Evolutionary conservation across 2,797 vertebrate genomes (phyloP).

Genomic region (Jordanella pulchra): DNA sequence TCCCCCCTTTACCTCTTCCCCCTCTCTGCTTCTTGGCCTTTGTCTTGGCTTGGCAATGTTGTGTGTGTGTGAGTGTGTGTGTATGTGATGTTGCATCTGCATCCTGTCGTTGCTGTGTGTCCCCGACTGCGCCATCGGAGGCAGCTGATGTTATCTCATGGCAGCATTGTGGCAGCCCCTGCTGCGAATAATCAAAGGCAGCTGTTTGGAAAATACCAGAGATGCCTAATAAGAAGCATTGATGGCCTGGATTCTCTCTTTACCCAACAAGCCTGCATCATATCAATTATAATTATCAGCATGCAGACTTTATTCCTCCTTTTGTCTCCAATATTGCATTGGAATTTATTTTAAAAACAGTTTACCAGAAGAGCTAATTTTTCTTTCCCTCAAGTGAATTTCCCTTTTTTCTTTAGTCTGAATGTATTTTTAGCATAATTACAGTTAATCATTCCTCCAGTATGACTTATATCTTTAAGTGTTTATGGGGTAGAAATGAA

Average conservation of each 20-base stretch:
- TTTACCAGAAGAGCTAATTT: slow-evolving; percentile 3
- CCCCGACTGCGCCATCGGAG: slow-evolving; percentile 72
- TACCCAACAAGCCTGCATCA: slow-evolving; percentile 52
- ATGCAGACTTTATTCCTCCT: slow-evolving; percentile 30
- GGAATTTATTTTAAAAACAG: slow-evolving; percentile 14
- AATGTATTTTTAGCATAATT: slow-evolving; percentile 47
- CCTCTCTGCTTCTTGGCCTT: slow-evolving; percentile 68
- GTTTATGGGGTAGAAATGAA: slow-evolving; percentile 44
- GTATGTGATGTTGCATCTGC: slow-evolving; percentile 63
- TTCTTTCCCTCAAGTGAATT: slow-evolving; percentile 7
- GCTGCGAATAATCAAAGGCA: slow-evolving; percentile 81
- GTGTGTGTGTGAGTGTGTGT: slow-evolving; percentile 46
- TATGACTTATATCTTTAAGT: slow-evolving; percentile 49
- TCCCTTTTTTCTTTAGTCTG: slow-evolving; percentile 13
- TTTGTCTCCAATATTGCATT: slow-evolving; percentile 27
- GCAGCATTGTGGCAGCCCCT: slow-evolving; percentile 74
- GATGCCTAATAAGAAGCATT: slow-evolving; percentile 76
- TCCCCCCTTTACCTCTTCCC: slow-evolving; percentile 45
- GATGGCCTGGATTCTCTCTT: slow-evolving; percentile 71
- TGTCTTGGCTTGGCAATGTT: slow-evolving; percentile 57
- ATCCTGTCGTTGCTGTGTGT: slow-evolving; percentile 72
- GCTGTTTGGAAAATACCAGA: slow-evolving; percentile 81
- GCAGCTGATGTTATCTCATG: slow-evolving; percentile 81
- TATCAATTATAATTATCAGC: slow-evolving; percentile 56
- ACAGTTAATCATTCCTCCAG: slow-evolving; percentile 49